Evolutionary conservation across 2,888 invertebrate genomes (phyloP), one percentile per base, ranked within the genome.

Genomic region (Amiota minor): DNA sequence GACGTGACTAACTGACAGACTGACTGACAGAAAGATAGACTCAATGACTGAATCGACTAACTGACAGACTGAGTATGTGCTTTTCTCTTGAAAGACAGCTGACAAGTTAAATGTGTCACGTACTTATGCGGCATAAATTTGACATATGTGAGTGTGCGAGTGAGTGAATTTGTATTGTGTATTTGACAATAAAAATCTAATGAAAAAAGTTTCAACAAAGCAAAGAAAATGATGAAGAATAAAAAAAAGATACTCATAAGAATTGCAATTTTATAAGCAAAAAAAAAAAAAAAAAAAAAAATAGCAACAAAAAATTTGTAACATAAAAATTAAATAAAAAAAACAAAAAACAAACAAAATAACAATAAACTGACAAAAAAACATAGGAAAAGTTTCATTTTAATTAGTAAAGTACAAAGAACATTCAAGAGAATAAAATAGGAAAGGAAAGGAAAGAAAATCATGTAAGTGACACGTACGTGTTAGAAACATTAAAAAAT

Each of bases 51-150:
- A 16, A 59, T 18, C 1, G 18, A 59, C 20, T 12, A 18, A 59
- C 18, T n/a, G 35, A 35, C 35, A 4, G 6, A 6, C 35, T 35
- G 35, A 35, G 6, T 35, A 6, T 35, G 0, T 35, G 4, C 6
- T 35, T 35, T 35, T 35, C 35, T 35, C 6, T 35, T 35, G 35
- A 35, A 35, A 35, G 6, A n/a, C 20, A 9, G 2, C 53, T 18
- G 67, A 59, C n/a, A 23, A 46, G 45, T 23, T 50, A 77, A 76
- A 77, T 18, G 76, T 78, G 82, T 83, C 83, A 83, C 85, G 85
- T 81, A 78, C 77, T 72, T 72, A 76, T 75, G 77, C 65, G 73
- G 74, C 77, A 79, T 77, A 75, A 77, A 72, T 77, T 77, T 35
- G 35, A 35, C 35, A 35, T 35, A 35, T 35, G 35, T 35, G 35